Conservation (phyloP, 2,113 vertebrate genomes). For the Peromyscus californicus region DNA sequence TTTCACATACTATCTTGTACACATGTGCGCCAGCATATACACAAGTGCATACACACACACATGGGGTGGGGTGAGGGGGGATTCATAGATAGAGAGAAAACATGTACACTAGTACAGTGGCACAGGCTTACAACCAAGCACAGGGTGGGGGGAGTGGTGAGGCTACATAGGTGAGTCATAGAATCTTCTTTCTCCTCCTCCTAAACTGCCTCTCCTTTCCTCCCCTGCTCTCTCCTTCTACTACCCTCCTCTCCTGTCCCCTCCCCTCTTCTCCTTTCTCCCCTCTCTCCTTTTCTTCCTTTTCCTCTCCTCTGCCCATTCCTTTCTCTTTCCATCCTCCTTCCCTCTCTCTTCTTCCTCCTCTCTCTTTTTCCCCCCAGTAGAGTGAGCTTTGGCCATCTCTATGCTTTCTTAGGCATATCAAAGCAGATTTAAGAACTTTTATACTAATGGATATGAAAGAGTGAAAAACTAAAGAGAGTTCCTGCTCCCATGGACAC, state of each 20-base stretch:
- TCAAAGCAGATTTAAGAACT: neutral
- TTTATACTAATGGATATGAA: neutral
- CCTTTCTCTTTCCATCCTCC: rapidly evolving
- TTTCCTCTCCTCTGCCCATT: rapidly evolving
- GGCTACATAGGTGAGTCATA: neutral
- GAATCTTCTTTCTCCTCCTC: too few species aligned
- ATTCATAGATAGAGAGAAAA: neutral
- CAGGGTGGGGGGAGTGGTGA: too few species aligned
- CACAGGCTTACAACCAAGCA: neutral
- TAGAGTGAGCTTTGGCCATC: neutral
- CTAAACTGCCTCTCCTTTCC: too few species aligned
- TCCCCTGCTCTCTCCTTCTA: too few species aligned
- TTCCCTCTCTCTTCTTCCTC: rapidly evolving
- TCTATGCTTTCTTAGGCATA: neutral
- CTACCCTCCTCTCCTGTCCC: neutral
- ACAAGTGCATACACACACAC: neutral
- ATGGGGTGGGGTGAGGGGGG: neutral
- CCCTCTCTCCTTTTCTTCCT: rapidly evolving
- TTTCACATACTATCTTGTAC: neutral
- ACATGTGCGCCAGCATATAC: neutral
- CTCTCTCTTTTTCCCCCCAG: rapidly evolving
- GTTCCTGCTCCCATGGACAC: neutral
- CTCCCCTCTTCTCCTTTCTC: too few species aligned
- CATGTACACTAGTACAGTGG: neutral
- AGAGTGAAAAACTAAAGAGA: neutral